phyloP scores from a whole-genome alignment of 2,888 invertebrate species.

The Chirona hameri region DNA sequence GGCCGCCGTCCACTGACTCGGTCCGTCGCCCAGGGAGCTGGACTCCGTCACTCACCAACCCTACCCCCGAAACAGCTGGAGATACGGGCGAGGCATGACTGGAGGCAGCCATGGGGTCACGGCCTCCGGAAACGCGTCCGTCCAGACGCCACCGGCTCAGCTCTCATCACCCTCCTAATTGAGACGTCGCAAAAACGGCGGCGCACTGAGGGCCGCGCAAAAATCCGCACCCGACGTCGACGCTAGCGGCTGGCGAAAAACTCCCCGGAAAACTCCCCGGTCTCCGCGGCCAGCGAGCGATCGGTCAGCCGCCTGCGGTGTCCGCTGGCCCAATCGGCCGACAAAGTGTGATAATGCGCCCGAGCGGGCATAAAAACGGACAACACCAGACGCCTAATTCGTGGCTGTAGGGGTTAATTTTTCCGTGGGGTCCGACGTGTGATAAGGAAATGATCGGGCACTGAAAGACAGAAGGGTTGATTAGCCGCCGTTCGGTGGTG shows the following conservation, averaged over 20 bases:
- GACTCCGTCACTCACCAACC: no score
- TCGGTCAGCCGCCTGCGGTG: neutral
- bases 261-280: neutral
- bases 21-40: no score
- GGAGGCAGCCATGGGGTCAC: neutral
- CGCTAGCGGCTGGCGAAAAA: neutral
- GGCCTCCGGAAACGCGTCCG: neutral
- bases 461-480: neutral
- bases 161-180: slow-evolving; percentile 5
- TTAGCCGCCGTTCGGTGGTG: neutral
- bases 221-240: neutral
- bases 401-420: neutral
- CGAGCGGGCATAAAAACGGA: neutral
- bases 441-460: slow-evolving; percentile 8
- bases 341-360: slow-evolving; percentile 9
- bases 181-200: neutral
- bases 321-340: no score
- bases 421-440: neutral
- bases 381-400: neutral
- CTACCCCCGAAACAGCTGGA: no score
- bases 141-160: neutral
- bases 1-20: no score
- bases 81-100: neutral
- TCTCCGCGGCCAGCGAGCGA: neutral
- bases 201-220: neutral